Conservation (phyloP, 1,140 invertebrate genomes). For the Trypoxylus dichotomus region DNA sequence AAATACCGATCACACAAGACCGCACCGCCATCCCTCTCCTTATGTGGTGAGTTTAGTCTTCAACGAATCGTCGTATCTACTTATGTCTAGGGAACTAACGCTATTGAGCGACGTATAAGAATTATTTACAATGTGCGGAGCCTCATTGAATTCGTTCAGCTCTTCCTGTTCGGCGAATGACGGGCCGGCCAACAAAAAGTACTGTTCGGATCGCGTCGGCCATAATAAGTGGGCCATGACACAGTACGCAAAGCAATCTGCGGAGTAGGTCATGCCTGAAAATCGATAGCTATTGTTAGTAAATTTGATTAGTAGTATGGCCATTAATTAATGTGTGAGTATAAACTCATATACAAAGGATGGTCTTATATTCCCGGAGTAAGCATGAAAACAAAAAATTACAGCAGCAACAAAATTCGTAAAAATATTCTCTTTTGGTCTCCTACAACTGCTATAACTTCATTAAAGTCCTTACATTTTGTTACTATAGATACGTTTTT, state of each 20-base stretch:
- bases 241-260: conserved; percentile 91
- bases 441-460: too few relatives aligned
- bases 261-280: conserved; percentile 89
- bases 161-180: conserved; percentile 74
- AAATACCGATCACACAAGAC: not conserved
- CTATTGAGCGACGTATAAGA: conserved; percentile 53
- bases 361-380: too few relatives aligned
- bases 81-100: conserved; percentile 48
- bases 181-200: conserved; percentile 75
- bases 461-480: too few relatives aligned
- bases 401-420: too few relatives aligned
- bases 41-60: conserved; percentile 47
- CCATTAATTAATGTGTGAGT: too few relatives aligned
- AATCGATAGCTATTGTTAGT: conserved; percentile 33
- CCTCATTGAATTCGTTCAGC: conserved; percentile 89
- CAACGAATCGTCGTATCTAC: conserved; percentile 46
- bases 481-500: too few relatives aligned
- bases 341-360: too few relatives aligned
- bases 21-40: not conserved
- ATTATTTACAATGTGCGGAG: conserved; percentile 80
- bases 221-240: conserved; percentile 92
- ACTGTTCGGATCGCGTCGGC: conserved; percentile 89
- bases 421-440: too few relatives aligned
- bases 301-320: too few relatives aligned
- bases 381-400: too few relatives aligned